Conservation (phyloP, 2,113 vertebrate genomes). For the Fregata magnificens region DNA sequence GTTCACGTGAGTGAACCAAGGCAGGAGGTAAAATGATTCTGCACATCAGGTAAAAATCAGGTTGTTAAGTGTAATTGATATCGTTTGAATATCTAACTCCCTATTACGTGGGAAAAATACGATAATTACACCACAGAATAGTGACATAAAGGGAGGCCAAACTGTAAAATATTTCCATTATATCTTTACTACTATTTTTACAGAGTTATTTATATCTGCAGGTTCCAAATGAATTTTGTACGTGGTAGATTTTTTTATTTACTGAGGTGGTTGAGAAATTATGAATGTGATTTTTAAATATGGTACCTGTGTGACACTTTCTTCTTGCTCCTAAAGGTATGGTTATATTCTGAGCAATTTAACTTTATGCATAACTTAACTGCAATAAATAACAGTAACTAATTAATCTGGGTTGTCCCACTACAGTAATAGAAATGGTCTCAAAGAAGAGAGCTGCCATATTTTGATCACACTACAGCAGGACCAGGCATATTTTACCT, state of each 20-base stretch:
- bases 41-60: not conserved
- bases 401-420: not conserved
- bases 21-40: not conserved
- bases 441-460: not conserved
- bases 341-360: not conserved
- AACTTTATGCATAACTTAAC: not conserved
- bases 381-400: not conserved
- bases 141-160: not conserved
- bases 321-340: not conserved
- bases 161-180: not conserved
- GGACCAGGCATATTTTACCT: not conserved
- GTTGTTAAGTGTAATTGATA: not conserved
- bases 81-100: not conserved
- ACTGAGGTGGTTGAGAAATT: not conserved
- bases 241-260: not conserved
- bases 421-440: not conserved
- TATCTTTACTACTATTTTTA: not conserved
- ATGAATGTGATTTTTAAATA: not conserved
- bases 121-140: not conserved
- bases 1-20: not conserved
- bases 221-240: not conserved
- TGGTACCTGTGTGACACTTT: not conserved
- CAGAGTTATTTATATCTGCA: not conserved
- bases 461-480: not conserved
- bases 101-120: not conserved